Conservation (phyloP, 2,888 invertebrate genomes). For the Salticus scenicus region DNA sequence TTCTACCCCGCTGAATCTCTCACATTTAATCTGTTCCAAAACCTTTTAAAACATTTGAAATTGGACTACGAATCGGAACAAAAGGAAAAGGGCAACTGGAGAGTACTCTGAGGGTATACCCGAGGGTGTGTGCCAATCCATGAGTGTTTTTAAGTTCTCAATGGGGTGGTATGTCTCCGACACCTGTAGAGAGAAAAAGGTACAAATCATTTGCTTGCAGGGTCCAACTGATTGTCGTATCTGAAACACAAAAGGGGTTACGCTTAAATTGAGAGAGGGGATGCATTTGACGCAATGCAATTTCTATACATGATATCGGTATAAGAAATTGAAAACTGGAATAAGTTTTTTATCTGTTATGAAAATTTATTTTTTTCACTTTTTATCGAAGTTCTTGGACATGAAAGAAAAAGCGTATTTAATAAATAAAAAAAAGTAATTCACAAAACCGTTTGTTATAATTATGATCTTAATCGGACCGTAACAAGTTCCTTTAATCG, state of each 20-base stretch:
- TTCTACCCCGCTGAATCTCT: no score
- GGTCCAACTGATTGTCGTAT: conserved; percentile 4
- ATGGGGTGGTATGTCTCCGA: conserved; percentile 60
- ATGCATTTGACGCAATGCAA: no score
- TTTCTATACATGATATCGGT: no score
- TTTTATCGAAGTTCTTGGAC: no score
- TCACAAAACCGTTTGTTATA: no score
- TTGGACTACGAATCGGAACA: not conserved
- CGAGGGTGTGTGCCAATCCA: not conserved
- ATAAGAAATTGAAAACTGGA: no score
- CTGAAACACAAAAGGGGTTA: not conserved
- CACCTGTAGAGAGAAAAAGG: conserved; percentile 48
- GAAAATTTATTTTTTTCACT: no score
- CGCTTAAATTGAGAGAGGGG: not conserved
- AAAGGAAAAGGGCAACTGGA: not conserved
- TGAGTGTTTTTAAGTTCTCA: conserved; percentile 59
- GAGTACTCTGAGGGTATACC: not conserved
- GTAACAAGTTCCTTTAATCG: no score
- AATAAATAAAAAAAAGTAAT: no score
- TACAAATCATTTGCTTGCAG: conserved; percentile 45
- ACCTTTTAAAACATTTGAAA: conserved; percentile 1
- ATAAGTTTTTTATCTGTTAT: no score
- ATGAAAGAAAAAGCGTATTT: no score
- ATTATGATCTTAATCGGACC: no score
- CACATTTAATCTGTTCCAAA: not conserved